phyloP scores from a whole-genome alignment of 2,888 invertebrate species.

The Caenorhabditis sulstoni region DNA sequence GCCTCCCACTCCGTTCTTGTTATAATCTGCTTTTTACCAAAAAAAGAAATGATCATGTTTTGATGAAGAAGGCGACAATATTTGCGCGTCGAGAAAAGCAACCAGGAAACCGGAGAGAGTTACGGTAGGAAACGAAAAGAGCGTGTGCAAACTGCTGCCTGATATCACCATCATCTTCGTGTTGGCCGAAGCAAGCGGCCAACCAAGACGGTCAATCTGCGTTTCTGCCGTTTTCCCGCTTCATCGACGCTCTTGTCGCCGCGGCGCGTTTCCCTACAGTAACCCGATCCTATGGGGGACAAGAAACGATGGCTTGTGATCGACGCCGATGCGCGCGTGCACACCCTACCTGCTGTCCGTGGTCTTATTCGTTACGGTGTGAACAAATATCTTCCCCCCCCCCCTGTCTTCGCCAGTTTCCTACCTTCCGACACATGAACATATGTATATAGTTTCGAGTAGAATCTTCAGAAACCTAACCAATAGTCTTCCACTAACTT shows the following conservation, averaged over 20 bases:
- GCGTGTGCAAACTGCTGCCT: conserved; percentile 34
- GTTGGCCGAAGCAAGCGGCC: conserved; percentile 47
- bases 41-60: conserved; percentile 8
- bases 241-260: conserved; percentile 32
- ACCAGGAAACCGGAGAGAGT: conserved; percentile 13
- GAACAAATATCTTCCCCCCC: conserved; percentile 48
- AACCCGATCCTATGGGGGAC: conserved; percentile 49
- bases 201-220: conserved; percentile 53
- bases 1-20: neutral
- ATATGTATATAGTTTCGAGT: conserved; percentile 48
- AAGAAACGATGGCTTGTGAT: conserved; percentile 44
- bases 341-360: conserved; percentile 42
- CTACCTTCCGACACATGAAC: conserved; percentile 49
- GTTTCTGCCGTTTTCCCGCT: conserved; percentile 45
- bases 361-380: conserved; percentile 57
- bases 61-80: conserved; percentile 12
- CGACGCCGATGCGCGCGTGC: conserved; percentile 45
- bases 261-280: conserved; percentile 41
- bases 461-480: conserved; percentile 7
- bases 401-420: conserved; percentile 8
- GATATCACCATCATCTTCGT: conserved; percentile 41
- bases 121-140: conserved; percentile 20
- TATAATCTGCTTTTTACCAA: neutral
- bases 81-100: conserved; percentile 7
- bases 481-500: neutral